Conservation (phyloP, 2,113 vertebrate species). For the Ctenomys sociabilis region DNA sequence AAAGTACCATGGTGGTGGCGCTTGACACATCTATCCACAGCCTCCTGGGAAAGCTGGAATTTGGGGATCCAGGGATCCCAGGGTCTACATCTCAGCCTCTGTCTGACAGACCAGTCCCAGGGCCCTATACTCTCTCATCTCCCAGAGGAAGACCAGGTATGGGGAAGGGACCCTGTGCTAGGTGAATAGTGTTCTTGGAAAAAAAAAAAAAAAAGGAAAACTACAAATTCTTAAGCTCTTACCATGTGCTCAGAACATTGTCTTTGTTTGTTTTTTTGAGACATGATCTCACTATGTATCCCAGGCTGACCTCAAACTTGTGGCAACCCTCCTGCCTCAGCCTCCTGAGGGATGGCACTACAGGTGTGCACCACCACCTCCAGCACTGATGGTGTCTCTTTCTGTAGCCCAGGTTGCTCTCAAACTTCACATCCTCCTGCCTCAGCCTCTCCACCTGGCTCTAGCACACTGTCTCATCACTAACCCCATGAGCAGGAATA, state of each 20-base stretch:
- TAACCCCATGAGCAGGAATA: background rate
- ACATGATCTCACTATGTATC: background rate
- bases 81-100: background rate
- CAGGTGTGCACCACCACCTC: background rate
- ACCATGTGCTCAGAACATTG: background rate
- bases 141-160: background rate
- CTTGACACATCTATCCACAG: background rate
- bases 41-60: background rate
- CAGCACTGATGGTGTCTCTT: background rate
- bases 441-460: background rate
- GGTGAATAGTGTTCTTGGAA: background rate
- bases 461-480: background rate
- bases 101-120: too few species aligned
- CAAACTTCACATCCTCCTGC: background rate
- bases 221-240: accelerated
- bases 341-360: background rate
- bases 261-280: background rate
- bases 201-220: background rate
- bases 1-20: accelerated
- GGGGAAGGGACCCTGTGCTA: background rate
- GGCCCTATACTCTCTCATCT: background rate
- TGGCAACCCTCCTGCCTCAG: background rate
- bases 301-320: background rate
- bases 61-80: accelerated
- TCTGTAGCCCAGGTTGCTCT: background rate